Percentiles rank a stretch among this genome's conserved stretches.
These are phyloP conservation scores for Pangasius mekongensis DNA, from an alignment of 2,797 vertebrate species.

Conservation along the genomic window DNA sequence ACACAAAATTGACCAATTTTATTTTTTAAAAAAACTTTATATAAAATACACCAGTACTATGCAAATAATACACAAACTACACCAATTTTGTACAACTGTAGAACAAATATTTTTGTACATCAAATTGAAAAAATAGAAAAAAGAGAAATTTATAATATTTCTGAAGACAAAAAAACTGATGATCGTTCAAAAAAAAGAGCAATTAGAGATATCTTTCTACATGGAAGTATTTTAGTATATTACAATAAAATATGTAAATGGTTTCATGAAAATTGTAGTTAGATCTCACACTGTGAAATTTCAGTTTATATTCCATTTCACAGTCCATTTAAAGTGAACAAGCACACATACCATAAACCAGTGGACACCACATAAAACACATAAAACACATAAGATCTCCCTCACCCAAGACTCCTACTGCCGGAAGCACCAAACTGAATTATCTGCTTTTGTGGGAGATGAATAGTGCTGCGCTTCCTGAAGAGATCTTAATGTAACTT, in stretches of 20 bases:
- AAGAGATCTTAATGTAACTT: slow-evolving; percentile 74
- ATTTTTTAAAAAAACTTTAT: neutral
- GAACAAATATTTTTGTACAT: neutral
- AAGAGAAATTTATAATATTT: neutral
- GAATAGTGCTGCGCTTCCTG: slow-evolving; percentile 66
- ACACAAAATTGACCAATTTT: neutral
- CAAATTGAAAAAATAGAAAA: neutral
- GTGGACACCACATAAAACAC: slow-evolving; percentile 24
- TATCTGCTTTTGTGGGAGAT: slow-evolving; percentile 66
- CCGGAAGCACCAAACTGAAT: slow-evolving; percentile 55
- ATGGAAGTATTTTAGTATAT: neutral
- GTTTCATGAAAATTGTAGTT: neutral
- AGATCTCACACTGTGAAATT: neutral
- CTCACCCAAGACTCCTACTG: slow-evolving; percentile 20
- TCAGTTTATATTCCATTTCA: neutral
- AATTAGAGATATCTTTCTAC: neutral
- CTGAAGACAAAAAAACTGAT: too few species aligned
- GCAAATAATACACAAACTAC: neutral
- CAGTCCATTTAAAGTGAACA: slow-evolving; percentile 24
- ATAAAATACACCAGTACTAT: neutral
- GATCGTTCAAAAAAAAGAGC: too few species aligned
- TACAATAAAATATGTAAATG: neutral
- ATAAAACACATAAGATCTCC: slow-evolving; percentile 37
- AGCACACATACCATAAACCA: neutral
- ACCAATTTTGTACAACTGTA: neutral